Percentiles rank a stretch among this genome's conserved stretches.
phyloP scores from a whole-genome alignment of 92 coral and sea anemone species.

The Siderastrea siderea region DNA sequence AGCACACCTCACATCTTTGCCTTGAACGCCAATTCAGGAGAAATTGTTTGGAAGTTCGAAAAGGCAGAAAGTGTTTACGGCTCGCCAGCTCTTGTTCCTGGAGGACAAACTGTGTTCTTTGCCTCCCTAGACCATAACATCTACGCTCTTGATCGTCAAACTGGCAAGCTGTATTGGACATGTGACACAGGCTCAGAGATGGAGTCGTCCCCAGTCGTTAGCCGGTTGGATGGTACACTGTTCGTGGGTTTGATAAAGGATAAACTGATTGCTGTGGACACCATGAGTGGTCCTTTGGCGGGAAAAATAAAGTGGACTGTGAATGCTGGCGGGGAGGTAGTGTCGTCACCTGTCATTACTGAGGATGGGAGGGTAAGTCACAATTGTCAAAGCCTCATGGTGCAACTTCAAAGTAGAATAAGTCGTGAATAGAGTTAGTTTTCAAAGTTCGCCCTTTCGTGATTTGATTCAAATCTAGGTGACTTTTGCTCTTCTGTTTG shows the following conservation, averaged over 20 bases:
- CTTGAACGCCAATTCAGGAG: conserved; percentile 68
- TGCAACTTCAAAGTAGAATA: neutral
- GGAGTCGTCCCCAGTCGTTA: conserved; percentile 86
- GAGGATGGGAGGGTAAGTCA: conserved; percentile 85
- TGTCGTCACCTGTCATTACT: conserved; percentile 85
- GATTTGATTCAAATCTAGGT: no score
- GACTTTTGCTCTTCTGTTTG: no score
- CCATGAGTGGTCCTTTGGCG: conserved; percentile 81
- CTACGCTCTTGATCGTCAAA: conserved; percentile 80
- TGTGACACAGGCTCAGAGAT: conserved; percentile 85
- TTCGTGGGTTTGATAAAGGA: conserved; percentile 80
- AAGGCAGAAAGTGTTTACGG: conserved; percentile 76
- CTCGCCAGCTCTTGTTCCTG: conserved; percentile 67
- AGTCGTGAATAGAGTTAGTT: no score
- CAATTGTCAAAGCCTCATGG: neutral
- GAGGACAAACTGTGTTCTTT: conserved; percentile 78
- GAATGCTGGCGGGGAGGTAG: conserved; percentile 87
- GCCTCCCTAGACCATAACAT: conserved; percentile 84
- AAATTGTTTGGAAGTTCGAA: conserved; percentile 76
- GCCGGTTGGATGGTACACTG: conserved; percentile 81
- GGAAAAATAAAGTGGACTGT: conserved; percentile 85
- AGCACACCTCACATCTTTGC: conserved; percentile 66
- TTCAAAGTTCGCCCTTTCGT: no score
- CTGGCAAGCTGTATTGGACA: conserved; percentile 81
- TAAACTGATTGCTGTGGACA: conserved; percentile 80